Conservation (phyloP, 1,140 invertebrate genomes). For the Lepidurus packardi region DNA sequence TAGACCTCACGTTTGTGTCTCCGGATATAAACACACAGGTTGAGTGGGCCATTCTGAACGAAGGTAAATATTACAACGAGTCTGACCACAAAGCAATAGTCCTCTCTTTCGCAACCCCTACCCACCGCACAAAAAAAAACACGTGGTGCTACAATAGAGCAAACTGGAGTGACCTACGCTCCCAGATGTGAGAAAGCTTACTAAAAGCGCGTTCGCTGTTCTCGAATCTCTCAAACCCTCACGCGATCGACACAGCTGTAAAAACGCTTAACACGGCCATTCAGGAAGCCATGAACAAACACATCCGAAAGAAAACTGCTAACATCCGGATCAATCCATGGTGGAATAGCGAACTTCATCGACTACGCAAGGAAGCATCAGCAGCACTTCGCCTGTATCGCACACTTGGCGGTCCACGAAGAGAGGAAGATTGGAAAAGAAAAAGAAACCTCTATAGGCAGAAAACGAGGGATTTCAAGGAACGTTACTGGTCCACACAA, state of each 20-base stretch:
- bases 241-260: neutral
- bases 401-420: neutral
- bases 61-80: neutral
- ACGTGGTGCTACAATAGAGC: neutral
- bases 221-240: neutral
- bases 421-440: neutral
- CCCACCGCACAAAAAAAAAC: neutral
- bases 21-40: too few species aligned
- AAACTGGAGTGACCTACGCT: neutral
- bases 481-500: neutral
- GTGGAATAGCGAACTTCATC: neutral
- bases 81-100: neutral
- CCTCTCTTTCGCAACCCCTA: neutral
- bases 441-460: neutral
- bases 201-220: neutral
- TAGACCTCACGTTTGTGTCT: constrained; percentile 15
- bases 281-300: neutral
- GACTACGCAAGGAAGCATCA: neutral
- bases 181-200: neutral
- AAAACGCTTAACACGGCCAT: neutral
- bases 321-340: neutral
- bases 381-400: neutral
- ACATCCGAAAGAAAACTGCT: neutral
- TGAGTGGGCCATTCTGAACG: neutral
- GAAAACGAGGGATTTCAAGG: neutral